Base-by-base conservation (phyloP, 23 tunicate genomes). In the Diplosoma virens region DNA sequence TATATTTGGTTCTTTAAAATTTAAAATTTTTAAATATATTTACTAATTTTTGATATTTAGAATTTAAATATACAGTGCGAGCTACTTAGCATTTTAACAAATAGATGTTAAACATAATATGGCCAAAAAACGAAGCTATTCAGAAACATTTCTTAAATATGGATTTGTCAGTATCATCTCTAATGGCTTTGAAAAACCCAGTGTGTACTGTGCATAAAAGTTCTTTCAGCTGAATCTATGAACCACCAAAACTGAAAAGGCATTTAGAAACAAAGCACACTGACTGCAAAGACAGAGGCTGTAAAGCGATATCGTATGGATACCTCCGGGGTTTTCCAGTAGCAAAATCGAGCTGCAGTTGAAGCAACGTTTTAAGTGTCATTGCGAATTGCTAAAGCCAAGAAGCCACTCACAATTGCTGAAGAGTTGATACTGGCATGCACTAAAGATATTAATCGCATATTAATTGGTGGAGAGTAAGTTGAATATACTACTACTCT, bases 341-440 rank as follows among this genome's bases (percentile, higher is more conserved):
- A 41, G 20, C 71, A n/a, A 31, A 64, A 30, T 64, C 71, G 35
- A 64, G 71, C 71, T 25, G 16, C 71, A 25, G 71, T 64, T 29
- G 71, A 64, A 31, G 71, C 35, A 28, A 7, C 71, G 9, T 64
- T 64, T 64, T 9, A 25, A 25, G 71, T 32, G 41, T 64, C 71
- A 64, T 64, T 64, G 71, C 71, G 71, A 46, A 46, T 46, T 46
- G 65, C 21, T 58, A 58, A 58, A 58, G 65, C 65, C 26, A 58
- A 58, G 65, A 64, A 64, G 41, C 71, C 71, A 28, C 71, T 25
- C 5, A 64, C 71, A 64, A 64, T 64, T 64, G 34, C 71, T 64
- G 71, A 25, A 25, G 35, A 64, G 71, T 64, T 25, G 35, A 64
- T 64, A 28, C 71, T 64, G 41, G 36, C 71, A 28, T 64, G 71